Evolutionary conservation across 2,113 vertebrate genomes (phyloP).

Genomic region (Pardalotus punctatus): DNA sequence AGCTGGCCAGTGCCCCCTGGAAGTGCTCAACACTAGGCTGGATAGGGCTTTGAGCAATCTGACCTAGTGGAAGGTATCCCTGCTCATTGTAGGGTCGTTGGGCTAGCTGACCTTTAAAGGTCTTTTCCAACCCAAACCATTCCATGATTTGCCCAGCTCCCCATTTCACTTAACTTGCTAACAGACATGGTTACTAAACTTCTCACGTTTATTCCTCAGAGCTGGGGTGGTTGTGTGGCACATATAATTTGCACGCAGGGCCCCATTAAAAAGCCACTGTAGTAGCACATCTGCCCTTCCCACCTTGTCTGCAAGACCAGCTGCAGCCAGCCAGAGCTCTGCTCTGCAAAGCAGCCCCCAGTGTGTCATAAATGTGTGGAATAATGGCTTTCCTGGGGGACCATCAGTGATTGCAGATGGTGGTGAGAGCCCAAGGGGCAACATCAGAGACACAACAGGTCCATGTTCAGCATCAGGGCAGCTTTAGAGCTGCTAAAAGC

Average conservation of each 20-base stretch:
- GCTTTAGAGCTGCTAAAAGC: not conserved
- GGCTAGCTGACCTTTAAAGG: not conserved
- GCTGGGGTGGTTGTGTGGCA: not conserved
- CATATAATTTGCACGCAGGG: not conserved
- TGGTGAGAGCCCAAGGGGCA: not conserved
- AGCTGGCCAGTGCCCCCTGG: not conserved
- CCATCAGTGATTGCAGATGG: fast-evolving
- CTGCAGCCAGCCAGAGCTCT: not conserved
- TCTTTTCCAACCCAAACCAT: not conserved
- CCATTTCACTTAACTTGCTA: not conserved
- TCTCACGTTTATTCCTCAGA: not conserved
- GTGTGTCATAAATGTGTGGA: not conserved
- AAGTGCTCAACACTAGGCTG: not conserved
- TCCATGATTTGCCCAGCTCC: not conserved
- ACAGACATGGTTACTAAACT: not conserved
- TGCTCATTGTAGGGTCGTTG: not conserved
- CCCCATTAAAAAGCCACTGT: not conserved
- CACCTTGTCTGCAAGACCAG: not conserved
- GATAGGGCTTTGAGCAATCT: not conserved
- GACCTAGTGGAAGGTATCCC: not conserved
- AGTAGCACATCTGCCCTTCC: not conserved
- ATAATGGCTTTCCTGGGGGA: not conserved
- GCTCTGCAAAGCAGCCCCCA: not conserved
- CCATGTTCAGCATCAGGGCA: not conserved
- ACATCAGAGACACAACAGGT: not conserved